These are phyloP conservation scores for Helarctos malayanus DNA, from an alignment of 2,797 vertebrate genomes.

Conservation along the genomic window DNA sequence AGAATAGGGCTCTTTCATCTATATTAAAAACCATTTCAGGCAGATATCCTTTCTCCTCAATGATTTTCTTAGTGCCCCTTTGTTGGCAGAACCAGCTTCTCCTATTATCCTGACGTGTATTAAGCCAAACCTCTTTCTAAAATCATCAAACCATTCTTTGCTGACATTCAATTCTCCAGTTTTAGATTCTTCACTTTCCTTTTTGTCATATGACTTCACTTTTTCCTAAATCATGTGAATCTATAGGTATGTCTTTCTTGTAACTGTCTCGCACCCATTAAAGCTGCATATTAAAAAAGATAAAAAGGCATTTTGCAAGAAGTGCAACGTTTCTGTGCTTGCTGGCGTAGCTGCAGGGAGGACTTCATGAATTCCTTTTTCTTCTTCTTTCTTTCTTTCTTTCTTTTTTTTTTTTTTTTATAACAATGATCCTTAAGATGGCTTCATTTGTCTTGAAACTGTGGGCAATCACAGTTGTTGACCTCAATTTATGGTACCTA, in stretches of 20 bases:
- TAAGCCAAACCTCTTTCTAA: not conserved
- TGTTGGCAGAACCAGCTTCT: not conserved
- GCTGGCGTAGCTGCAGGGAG: not conserved
- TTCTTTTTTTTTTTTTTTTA: not conserved
- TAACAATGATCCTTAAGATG: not conserved
- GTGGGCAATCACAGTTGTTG: not conserved
- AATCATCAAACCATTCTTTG: not conserved
- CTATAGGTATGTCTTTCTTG: not conserved
- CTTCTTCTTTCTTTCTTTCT: too few relatives aligned
- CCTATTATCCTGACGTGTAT: not conserved
- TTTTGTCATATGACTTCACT: not conserved
- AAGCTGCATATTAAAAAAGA: not conserved
- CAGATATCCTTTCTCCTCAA: not conserved
- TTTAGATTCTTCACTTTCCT: not conserved
- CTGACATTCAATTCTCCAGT: not conserved
- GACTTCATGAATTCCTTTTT: not conserved
- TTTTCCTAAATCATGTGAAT: not conserved
- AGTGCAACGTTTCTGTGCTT: not conserved
- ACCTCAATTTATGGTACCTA: not conserved
- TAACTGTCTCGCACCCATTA: not conserved
- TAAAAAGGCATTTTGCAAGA: not conserved
- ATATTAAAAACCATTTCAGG: not conserved
- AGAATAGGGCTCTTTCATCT: not conserved
- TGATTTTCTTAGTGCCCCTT: not conserved
- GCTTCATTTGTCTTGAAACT: not conserved